Conservation (phyloP, 2,888 invertebrate species). For the Trilocha varians region DNA sequence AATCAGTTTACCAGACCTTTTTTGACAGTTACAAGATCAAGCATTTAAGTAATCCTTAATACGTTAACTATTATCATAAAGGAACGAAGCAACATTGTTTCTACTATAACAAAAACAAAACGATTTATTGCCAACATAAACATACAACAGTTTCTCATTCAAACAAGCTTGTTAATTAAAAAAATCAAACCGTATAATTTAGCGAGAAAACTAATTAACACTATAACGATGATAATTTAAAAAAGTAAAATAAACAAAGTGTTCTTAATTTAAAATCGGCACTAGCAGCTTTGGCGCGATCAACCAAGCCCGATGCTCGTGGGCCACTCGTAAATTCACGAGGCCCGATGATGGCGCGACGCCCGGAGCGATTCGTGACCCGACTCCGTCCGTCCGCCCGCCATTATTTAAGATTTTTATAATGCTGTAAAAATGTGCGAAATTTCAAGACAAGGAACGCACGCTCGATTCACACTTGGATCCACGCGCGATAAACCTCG, state of each 20-base stretch:
- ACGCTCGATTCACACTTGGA: conserved; percentile 58
- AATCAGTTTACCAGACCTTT: no score
- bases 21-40: no score
- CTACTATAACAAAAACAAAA: no score
- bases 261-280: conserved; percentile 32
- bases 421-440: conserved; percentile 64
- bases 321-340: conserved; percentile 54
- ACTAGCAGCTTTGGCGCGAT: conserved; percentile 33
- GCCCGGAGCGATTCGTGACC: conserved; percentile 65
- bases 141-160: no score
- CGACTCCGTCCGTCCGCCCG: conserved; percentile 49
- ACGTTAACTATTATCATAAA: no score
- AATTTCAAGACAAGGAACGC: conserved; percentile 45
- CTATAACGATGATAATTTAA: background rate
- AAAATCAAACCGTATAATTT: background rate
- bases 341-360: conserved; percentile 53
- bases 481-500: conserved; percentile 57
- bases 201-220: background rate
- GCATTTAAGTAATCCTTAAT: no score
- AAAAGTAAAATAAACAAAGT: conserved; percentile 19
- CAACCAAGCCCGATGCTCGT: conserved; percentile 38
- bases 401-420: conserved; percentile 68
- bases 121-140: no score
- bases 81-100: no score
- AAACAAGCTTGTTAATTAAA: conserved; percentile 2